Evolutionary conservation across 2,888 invertebrate species (phyloP).

Genomic region (Gymnoscelis rufifasciata): DNA sequence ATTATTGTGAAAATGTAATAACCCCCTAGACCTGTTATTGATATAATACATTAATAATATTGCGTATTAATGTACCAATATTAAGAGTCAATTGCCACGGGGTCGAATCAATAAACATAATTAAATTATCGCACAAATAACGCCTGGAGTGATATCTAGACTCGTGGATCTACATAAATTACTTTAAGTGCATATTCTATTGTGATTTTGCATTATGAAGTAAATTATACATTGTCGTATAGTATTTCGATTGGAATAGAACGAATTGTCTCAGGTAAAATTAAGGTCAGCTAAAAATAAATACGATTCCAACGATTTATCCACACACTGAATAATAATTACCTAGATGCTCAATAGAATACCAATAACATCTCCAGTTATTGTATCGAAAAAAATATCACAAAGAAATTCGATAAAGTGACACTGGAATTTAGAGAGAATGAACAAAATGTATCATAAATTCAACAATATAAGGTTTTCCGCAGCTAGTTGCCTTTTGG

Average conservation of each 20-base stretch:
- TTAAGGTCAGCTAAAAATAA: too few relatives aligned
- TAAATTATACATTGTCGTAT: slow-evolving; percentile 4
- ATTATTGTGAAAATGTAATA: background rate
- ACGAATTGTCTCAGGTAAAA: too few relatives aligned
- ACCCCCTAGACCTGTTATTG: slow-evolving; percentile 19
- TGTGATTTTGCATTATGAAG: slow-evolving; percentile 43
- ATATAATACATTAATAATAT: slow-evolving; percentile 14
- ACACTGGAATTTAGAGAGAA: slow-evolving; percentile 60
- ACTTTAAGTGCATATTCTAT: slow-evolving; percentile 65
- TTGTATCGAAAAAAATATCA: slow-evolving; percentile 60
- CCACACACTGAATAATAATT: too few relatives aligned
- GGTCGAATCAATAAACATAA: slow-evolving; percentile 31
- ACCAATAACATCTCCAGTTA: slow-evolving; percentile 38
- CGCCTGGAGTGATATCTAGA: slow-evolving; percentile 40
- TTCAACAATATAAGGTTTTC: slow-evolving; percentile 70
- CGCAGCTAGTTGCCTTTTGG: slow-evolving; percentile 71
- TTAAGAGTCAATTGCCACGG: slow-evolving; percentile 23
- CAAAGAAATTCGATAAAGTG: slow-evolving; percentile 56
- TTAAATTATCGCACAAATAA: slow-evolving; percentile 26
- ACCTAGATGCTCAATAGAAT: too few relatives aligned
- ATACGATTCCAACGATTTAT: too few relatives aligned
- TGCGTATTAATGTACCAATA: slow-evolving; percentile 28
- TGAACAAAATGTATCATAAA: slow-evolving; percentile 65
- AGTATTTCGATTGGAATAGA: slow-evolving; percentile 13
- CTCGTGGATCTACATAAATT: slow-evolving; percentile 48